Conservation (phyloP, 1,140 invertebrate species). For the Dendroctonus ponderosae region DNA sequence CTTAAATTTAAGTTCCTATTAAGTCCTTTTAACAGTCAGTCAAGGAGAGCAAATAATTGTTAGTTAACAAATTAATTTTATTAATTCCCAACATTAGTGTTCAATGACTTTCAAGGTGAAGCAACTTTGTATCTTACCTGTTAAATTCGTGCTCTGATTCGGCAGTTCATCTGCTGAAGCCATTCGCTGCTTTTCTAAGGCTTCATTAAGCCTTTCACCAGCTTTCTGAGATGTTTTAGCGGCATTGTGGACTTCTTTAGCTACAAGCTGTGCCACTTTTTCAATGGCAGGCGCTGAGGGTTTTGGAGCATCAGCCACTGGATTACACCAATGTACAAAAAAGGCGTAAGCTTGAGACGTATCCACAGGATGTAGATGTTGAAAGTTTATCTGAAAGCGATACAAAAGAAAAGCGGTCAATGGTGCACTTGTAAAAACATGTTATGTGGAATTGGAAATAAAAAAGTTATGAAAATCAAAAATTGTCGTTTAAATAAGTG, state of each 20-base stretch:
- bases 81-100: no score
- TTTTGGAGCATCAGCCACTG: conserved; percentile 41
- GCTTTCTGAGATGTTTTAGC: conserved; percentile 39
- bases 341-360: conserved; percentile 39
- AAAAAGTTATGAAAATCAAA: no score
- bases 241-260: conserved; percentile 44
- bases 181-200: conserved; percentile 13
- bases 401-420: conserved; percentile 1
- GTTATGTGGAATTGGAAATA: no score
- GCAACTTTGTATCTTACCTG: no score
- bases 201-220: conserved; percentile 22
- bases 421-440: background rate
- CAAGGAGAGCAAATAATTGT: no score
- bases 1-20: no score
- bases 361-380: conserved; percentile 46
- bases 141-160: no score
- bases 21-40: no score
- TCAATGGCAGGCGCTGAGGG: conserved; percentile 36
- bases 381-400: conserved; percentile 47
- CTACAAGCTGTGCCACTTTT: conserved; percentile 42
- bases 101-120: no score
- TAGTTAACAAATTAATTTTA: no score
- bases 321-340: conserved; percentile 48
- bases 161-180: background rate
- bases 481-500: no score